Base-by-base conservation (phyloP, 1,140 invertebrate genomes). In the Antheraea pernyi region DNA sequence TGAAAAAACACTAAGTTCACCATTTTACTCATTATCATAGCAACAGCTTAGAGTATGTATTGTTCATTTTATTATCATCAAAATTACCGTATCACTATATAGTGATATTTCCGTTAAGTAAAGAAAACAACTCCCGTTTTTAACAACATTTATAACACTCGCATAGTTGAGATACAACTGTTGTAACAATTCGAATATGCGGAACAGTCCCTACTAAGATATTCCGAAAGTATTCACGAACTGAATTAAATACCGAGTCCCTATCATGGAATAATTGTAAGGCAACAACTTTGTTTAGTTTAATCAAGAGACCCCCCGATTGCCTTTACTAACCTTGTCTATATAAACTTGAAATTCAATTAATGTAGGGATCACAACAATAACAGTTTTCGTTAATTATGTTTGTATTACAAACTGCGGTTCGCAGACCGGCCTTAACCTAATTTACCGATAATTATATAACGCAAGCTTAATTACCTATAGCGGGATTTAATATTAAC, bases 261-360 rank as follows among this genome's bases (percentile, higher is more conserved):
- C 76, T 79, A 75, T 78, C 74, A 75, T 73, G 76, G 75, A 80
- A 79, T 83, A 86, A 85, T 85, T 86, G 79, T 83, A 82, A 78
- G 80, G 71, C 80, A 86, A 85, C 84, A 84, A 72, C 80, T 77
- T 74, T 87, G 84, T 86, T 88, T 88, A 85, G 80, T 84, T 89
- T 87, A 88, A 87, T 88, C 82, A 85, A 84, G 79, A 80, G 75
- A 13, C 39, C 79, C 74, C 73, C 74, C 77, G 75, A 88, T 84
- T 84, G 85, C 79, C 82, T 84, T 75, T 63, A 81, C 76, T 82
- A 82, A 85, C 82, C 82, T 81, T 72, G 72, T 77, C 83, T 89
- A 82, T 80, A 91, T 89, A 91, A 91, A 91, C 85, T 89, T 83
- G 30, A 78, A 73, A 86, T 88, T 85, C 80, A 88, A 91, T 91